These are phyloP conservation scores for Malachius bipustulatus DNA, from an alignment of 2,888 invertebrate genomes.

Conservation along the genomic window DNA sequence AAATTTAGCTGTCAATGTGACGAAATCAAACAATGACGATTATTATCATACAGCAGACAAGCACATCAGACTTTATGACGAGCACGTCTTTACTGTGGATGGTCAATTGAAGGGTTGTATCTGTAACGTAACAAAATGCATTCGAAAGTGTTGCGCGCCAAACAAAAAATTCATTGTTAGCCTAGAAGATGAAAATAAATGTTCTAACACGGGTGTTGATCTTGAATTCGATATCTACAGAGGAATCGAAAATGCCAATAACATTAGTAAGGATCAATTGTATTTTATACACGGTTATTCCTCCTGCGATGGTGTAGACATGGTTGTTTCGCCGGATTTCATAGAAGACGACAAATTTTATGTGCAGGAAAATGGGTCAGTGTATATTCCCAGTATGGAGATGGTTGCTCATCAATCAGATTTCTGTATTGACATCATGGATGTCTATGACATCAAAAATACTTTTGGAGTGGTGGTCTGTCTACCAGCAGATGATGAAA, in stretches of 20 bases:
- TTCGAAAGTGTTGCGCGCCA: slow-evolving; percentile 11
- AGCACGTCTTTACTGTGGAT: background rate
- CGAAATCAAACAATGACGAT: background rate
- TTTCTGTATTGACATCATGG: background rate
- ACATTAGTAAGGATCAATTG: background rate
- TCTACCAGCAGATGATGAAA: background rate
- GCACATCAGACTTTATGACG: background rate
- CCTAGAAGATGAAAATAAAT: background rate
- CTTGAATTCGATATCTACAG: no score
- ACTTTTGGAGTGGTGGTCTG: background rate
- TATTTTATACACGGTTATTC: background rate
- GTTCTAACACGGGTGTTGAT: no score
- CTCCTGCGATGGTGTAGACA: background rate
- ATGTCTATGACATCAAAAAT: background rate
- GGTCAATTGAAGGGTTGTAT: slow-evolving; percentile 8
- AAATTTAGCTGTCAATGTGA: background rate
- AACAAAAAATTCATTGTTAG: slow-evolving; percentile 7
- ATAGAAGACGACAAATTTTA: background rate
- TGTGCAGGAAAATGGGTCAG: slow-evolving; percentile 2
- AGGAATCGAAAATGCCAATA: no score
- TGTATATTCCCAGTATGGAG: background rate
- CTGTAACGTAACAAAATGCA: slow-evolving; percentile 12
- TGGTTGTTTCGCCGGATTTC: background rate
- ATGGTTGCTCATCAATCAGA: background rate
- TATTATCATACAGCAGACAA: background rate